Evolutionary conservation across 2,113 vertebrate genomes (phyloP).

Genomic region (Notechis scutatus): DNA sequence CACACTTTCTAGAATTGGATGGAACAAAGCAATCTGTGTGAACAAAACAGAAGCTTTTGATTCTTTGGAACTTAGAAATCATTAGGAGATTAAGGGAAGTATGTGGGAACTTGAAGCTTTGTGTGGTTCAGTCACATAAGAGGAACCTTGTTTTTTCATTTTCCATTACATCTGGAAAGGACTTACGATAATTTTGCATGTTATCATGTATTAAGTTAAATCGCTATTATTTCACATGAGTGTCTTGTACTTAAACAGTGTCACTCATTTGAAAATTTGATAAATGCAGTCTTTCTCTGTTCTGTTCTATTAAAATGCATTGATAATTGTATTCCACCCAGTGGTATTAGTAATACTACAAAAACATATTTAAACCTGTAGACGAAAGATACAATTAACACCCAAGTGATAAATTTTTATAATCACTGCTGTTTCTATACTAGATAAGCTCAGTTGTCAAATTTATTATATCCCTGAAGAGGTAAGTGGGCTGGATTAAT

Average conservation of each 20-base stretch:
- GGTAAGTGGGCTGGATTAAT: slow-evolving; percentile 32
- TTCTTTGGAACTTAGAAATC: neutral
- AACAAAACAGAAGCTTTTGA: neutral
- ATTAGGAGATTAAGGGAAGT: neutral
- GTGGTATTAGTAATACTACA: slow-evolving; percentile 20
- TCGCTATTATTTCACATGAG: neutral
- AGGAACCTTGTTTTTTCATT: neutral
- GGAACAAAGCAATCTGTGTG: neutral
- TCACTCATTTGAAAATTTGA: slow-evolving; percentile 3
- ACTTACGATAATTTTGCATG: neutral
- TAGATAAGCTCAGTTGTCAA: neutral
- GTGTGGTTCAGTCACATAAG: neutral
- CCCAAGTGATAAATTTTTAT: slow-evolving; percentile 6
- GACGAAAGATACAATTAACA: neutral
- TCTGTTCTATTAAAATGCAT: neutral
- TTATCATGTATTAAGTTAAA: neutral
- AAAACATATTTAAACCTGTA: slow-evolving; percentile 5
- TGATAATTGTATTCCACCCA: slow-evolving; percentile 2
- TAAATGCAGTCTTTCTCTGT: neutral
- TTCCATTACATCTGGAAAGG: neutral
- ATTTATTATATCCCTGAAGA: slow-evolving; percentile 31
- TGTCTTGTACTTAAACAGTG: neutral
- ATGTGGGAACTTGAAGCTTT: neutral
- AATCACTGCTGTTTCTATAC: slow-evolving; percentile 25
- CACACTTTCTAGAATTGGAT: neutral